Evolutionary conservation across 2,113 vertebrate genomes (phyloP), one percentile per base, ranked within the genome.

Genomic region (Dasypus novemcinctus): DNA sequence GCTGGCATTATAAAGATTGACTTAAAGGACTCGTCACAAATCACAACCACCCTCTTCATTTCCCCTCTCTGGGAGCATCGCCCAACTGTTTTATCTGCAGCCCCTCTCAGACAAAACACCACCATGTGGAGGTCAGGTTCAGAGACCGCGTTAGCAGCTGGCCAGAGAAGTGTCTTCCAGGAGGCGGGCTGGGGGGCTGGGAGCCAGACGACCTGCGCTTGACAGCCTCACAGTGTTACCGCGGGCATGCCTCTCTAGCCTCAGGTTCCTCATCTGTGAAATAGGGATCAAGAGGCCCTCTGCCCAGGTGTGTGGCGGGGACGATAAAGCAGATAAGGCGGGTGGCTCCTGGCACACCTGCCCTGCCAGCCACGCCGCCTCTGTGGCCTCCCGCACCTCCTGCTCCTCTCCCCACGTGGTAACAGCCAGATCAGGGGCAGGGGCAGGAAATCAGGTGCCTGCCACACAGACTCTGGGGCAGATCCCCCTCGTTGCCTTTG

Each of bases 401-500:
- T 20, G 29, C 36, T 52, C 61, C 80, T 87, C 43, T 27, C 3
- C 9, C 49, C 8, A 3, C 0, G 7, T 31, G 20, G 12, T 25
- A 57, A 41, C 15, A 9, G 49, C 68, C 38, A 61, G 69, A 25
- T 20, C 6, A 54, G 61, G 33, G 76, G 59, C 66, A 72, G 69
- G 79, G 52, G 52, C 69, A 33, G 68, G n/a, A 61, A 49, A 82
- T 17, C 81, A 8, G 61, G 33, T 15, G 15, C 63, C 61, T 8
- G 38, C 21, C 33, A 43, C 21, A 31, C n/a, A 21, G 4, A 21
- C 4, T 31, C 29, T 54, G 0, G 29, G 46, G 49, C 68, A 43
- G 13, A 7, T 0, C 63, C 38, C 36, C 13, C 78, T 61, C 31
- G 0, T 33, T 57, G 41, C 52, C 0, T 52, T 0, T 72, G 46